Evolutionary conservation across 2,888 invertebrate genomes (phyloP), one percentile per base, ranked within the genome.

Genomic region (Clitarchus hookeri): DNA sequence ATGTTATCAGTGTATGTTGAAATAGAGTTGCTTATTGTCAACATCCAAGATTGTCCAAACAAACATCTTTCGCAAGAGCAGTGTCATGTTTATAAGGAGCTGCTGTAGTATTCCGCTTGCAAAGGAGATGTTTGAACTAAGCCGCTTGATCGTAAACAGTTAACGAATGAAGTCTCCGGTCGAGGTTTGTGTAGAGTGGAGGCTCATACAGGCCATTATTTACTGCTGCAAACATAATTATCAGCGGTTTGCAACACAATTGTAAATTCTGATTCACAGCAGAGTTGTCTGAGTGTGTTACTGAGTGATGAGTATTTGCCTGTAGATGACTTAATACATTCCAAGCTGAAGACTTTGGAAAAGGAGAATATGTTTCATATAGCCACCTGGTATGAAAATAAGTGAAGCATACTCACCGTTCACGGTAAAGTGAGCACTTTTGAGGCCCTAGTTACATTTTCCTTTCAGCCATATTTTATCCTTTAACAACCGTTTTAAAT

Each of bases 11-110:
- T n/a, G 16, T 8, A 0, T n/a, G 65, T n/a, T 65, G 65, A 65
- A 65, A 65, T 9, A 23, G 65, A 65, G 65, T 23, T n/a, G 65
- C 23, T 53, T 65, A 65, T 65, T 23, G n/a, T 23, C 65, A 65
- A 65, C 65, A 65, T n/a, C 19, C 1, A 1, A 23, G 8, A n/a
- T 8, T n/a, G 8, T 48, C 48, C n/a, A 65, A 65, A 65, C 65
- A 65, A n/a, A 65, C n/a, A n/a, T n/a, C 8, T 65, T 65, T 65
- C 65, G n/a, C 65, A n/a, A 65, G 65, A n/a, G n/a, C 65, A 11
- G 65, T n/a, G 65, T 65, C 65, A n/a, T 65, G 65, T 65, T 65
- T 65, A 65, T n/a, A n/a, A 65, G 65, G 16, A 65, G 65, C 65
- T n/a, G 48, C 48, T 13, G 48, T 48, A 48, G 48, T 16, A 48